Evolutionary conservation across 2,113 vertebrate species (phyloP).

Genomic region (Oophaga pumilio): DNA sequence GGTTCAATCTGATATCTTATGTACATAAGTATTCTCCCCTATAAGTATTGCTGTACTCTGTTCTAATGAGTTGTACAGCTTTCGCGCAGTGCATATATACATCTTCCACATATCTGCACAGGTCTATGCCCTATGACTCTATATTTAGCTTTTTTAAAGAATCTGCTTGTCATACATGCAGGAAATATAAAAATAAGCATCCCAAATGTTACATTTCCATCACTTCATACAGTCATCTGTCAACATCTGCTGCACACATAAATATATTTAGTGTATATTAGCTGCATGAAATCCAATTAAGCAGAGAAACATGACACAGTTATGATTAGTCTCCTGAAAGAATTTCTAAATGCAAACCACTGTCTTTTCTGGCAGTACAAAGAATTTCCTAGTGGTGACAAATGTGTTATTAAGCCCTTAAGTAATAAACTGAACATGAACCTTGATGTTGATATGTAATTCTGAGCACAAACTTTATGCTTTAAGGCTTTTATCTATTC

Average conservation of each 20-base stretch:
- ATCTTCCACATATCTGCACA: background rate
- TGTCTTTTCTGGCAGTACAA: constrained; percentile 45
- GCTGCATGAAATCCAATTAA: constrained; percentile 17
- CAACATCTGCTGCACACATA: background rate
- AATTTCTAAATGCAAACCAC: constrained; percentile 26
- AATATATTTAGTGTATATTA: background rate
- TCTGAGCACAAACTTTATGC: constrained; percentile 46
- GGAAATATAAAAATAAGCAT: background rate
- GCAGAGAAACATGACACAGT: background rate
- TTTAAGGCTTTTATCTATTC: constrained; percentile 48
- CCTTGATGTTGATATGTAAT: constrained; percentile 50
- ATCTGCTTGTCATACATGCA: background rate
- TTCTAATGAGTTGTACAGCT: background rate
- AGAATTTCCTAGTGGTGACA: constrained; percentile 50
- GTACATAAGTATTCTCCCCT: background rate
- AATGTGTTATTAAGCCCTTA: constrained; percentile 53
- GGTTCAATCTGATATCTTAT: no score
- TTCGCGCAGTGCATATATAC: background rate
- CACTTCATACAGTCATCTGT: background rate
- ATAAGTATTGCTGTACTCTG: background rate
- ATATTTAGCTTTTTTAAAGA: no score
- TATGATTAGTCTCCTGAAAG: constrained; percentile 7
- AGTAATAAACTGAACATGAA: constrained; percentile 54
- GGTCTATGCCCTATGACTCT: background rate
- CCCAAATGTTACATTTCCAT: background rate